These are phyloP conservation scores for Julus scandinavius DNA, from an alignment of 2,888 invertebrate species.

Conservation along the genomic window DNA sequence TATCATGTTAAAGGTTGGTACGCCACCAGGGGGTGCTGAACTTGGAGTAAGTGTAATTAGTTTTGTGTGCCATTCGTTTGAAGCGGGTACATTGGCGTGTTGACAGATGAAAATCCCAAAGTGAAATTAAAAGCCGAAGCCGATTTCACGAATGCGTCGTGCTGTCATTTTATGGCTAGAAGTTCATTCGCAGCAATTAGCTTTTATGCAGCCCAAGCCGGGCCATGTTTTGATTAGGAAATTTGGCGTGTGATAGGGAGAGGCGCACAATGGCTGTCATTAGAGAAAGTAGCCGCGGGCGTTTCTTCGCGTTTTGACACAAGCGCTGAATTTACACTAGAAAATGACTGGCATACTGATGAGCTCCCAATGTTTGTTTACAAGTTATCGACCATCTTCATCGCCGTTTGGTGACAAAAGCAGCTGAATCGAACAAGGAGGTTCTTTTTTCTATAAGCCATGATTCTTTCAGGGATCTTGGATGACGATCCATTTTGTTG, in stretches of 20 bases:
- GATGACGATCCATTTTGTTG: background rate
- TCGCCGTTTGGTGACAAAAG: constrained; percentile 10
- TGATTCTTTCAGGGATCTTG: background rate
- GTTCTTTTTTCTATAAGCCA: background rate
- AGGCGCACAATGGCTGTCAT: background rate
- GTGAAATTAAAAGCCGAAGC: background rate
- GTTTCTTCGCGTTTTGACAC: constrained; percentile 2
- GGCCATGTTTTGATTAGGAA: constrained; percentile 10
- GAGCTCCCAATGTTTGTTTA: background rate
- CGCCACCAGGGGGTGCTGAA: no score
- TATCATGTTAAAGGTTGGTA: no score
- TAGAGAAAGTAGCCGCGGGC: constrained; percentile 1
- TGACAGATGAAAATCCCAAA: background rate
- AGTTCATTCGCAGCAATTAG: constrained; percentile 18
- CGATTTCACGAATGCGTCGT: background rate
- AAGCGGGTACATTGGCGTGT: background rate
- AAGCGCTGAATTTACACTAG: constrained; percentile 1
- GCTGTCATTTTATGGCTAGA: background rate
- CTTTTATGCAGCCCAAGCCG: background rate
- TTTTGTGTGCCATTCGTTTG: background rate
- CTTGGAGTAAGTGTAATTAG: background rate
- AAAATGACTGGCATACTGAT: constrained; percentile 18
- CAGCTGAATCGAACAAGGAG: background rate
- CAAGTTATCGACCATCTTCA: constrained; percentile 10
- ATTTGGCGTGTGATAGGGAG: background rate